These are phyloP conservation scores for Syritta pipiens DNA, from an alignment of 2,888 invertebrate genomes.

Conservation along the genomic window DNA sequence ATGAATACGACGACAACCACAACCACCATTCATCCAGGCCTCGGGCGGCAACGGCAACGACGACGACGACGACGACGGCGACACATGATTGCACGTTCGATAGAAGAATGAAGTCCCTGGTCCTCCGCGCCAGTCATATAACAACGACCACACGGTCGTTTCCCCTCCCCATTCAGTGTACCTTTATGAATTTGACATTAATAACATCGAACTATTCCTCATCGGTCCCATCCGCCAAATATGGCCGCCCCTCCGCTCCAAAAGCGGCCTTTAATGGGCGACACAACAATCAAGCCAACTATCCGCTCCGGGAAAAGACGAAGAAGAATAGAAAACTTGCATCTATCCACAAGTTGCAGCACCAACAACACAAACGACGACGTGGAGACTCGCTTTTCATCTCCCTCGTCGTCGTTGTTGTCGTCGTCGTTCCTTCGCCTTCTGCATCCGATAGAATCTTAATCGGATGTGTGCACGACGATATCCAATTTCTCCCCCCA, in stretches of 20 bases:
- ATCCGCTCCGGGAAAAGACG: not conserved
- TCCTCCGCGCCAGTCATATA: no score
- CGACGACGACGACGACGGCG: no score
- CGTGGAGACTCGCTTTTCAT: constrained; percentile 43
- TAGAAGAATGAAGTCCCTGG: not conserved
- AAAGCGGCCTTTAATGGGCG: no score
- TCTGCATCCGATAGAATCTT: constrained; percentile 41
- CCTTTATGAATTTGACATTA: constrained; percentile 61
- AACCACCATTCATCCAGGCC: constrained; percentile 30
- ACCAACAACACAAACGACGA: not conserved
- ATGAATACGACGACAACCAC: not conserved
- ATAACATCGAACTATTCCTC: constrained; percentile 61
- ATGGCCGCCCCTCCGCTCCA: constrained; percentile 23
- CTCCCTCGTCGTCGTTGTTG: no score
- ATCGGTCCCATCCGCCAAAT: constrained; percentile 44
- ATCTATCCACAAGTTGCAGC: constrained; percentile 27
- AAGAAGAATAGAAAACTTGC: not conserved
- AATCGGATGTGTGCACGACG: constrained; percentile 45
- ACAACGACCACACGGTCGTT: no score
- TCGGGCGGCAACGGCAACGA: not conserved
- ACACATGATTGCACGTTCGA: not conserved
- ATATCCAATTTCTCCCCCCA: not conserved
- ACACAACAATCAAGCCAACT: not conserved
- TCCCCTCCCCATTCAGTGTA: constrained; percentile 40
- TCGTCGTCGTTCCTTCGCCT: not conserved